Base-by-base conservation (phyloP, 2,888 invertebrate species). In the Macroteleia sp. region DNA sequence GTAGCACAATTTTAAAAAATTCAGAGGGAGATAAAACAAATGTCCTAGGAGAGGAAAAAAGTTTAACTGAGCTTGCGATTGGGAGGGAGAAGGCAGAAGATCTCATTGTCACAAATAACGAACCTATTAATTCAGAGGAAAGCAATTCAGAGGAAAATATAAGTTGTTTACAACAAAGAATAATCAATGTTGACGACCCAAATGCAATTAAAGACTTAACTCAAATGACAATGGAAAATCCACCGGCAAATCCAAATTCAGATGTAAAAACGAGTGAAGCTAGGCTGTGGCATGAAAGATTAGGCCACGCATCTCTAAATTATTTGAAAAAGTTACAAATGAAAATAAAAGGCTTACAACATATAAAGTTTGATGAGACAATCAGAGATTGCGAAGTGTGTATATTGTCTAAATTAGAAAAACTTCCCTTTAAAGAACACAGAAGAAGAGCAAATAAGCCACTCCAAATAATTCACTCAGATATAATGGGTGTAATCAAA, bases 351-450 rank as follows among this genome's bases (percentile, higher is more conserved):
- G 52, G 6, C 2, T 46, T 82, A 44, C 30, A 81, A 34, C 28
- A 82, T 25, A 76, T 82, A 39, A 81, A 76, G 17, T 85, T 84
- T 59, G 80, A 84, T 44, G 81, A 83, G 9, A 39, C 73, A 10
- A 83, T 83, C 10, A 59, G 30, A 67, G 80, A 85, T 10, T 84
- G 83, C 34, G 82, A 84, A 64, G 44, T 50, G 50, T 74, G 34
- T 22, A 28, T 61, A 52, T 44, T 54, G 44, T 44, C 71, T 10
- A 70, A 66, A 46, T 64, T 84, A 69, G 79, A 82, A 52, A 83
- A 81, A 69, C 34, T 77, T 0, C 79, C 71, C 20, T 82, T 81
- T 19, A 76, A 79, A 64, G 46, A 75, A 41, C n/a, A 44, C 3
- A 61, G 61, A 32, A 50, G n/a, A 19, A 17, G 41, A 41, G 10